A percentile compares a stretch with the other conserved stretches of the same genome.
phyloP scores from a whole-genome alignment of 2,797 vertebrate genomes.

The Microctenopoma stevenorrisi region DNA sequence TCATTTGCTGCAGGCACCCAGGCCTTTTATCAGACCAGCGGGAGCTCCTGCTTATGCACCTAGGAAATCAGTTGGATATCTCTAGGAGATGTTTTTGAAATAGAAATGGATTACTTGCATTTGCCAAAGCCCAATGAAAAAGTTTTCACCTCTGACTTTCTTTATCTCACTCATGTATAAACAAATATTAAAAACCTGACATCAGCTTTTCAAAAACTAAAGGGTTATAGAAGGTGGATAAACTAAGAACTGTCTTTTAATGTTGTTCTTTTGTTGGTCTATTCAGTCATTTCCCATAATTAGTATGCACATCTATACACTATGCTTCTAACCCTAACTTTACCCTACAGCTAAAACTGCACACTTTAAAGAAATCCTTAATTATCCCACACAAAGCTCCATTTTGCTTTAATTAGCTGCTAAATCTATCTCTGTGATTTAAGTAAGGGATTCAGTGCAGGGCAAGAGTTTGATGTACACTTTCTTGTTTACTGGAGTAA shows the following conservation, averaged over 20 bases:
- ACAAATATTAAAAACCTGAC: neutral
- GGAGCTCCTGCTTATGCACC: constrained; percentile 51
- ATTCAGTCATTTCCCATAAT: neutral
- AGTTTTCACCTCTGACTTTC: neutral
- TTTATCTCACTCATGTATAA: neutral
- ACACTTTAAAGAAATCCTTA: constrained; percentile 57
- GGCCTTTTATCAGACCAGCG: constrained; percentile 75
- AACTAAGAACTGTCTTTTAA: neutral
- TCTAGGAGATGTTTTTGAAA: constrained; percentile 60
- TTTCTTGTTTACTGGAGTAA: constrained; percentile 77
- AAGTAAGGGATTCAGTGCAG: constrained; percentile 64
- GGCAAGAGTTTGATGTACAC: constrained; percentile 64
- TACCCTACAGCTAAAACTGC: constrained; percentile 33
- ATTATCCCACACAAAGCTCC: constrained; percentile 68
- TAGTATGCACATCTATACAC: neutral
- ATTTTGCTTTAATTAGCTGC: constrained; percentile 75
- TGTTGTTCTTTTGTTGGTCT: neutral
- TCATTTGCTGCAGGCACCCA: constrained; percentile 73
- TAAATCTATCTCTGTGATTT: constrained; percentile 67
- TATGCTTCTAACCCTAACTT: constrained; percentile 8
- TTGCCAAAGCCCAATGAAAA: constrained; percentile 25
- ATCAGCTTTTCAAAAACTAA: neutral
- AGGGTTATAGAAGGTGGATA: neutral
- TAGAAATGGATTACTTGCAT: constrained; percentile 35
- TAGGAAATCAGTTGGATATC: constrained; percentile 64